Evolutionary conservation across 2,797 vertebrate species (phyloP).

Genomic region (Lepilemur ruficaudatus): DNA sequence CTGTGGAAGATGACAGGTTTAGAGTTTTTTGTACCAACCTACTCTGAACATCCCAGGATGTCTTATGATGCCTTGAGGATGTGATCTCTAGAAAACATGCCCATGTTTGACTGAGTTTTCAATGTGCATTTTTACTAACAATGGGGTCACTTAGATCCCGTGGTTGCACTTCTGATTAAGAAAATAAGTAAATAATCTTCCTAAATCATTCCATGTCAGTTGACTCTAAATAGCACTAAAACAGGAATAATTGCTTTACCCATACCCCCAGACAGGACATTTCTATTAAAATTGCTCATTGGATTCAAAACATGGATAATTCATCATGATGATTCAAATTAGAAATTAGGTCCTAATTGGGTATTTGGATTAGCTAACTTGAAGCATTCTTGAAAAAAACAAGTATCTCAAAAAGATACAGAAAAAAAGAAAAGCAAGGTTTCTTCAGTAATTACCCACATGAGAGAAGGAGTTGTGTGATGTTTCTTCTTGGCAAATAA

Average conservation of each 20-base stretch:
- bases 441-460: neutral
- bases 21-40: neutral
- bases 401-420: no score
- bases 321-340: conserved; percentile 1
- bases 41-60: neutral
- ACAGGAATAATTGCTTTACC: conserved; percentile 3
- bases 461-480: neutral
- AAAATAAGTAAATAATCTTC: conserved; percentile 18
- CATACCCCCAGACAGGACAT: neutral
- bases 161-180: neutral
- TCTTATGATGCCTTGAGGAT: neutral
- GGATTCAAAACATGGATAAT: conserved; percentile 35
- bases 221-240: neutral
- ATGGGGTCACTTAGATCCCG: neutral
- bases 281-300: conserved; percentile 46
- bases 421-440: conserved; percentile 8
- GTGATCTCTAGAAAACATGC: neutral
- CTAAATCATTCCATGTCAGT: neutral
- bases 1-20: neutral
- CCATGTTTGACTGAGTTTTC: neutral
- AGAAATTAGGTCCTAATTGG: conserved; percentile 29
- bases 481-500: neutral
- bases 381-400: neutral
- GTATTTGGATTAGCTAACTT: conserved; percentile 12
- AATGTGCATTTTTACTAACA: neutral